These are phyloP conservation scores for Aricia agestis DNA, from an alignment of 1,140 invertebrate genomes.

Conservation along the genomic window DNA sequence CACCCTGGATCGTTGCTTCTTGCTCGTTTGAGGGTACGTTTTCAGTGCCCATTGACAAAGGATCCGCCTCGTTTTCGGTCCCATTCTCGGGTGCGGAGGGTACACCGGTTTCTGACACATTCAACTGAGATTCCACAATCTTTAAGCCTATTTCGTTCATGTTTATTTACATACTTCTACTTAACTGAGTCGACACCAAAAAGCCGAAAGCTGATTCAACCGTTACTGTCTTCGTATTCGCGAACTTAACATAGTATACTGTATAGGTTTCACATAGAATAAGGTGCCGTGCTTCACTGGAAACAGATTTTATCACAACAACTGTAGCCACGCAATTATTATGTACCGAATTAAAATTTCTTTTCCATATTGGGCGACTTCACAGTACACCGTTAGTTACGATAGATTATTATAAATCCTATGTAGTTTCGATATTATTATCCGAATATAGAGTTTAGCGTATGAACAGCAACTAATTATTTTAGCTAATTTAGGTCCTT, in stretches of 20 bases:
- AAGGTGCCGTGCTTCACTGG: conserved; percentile 21
- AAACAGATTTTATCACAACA: conserved; percentile 17
- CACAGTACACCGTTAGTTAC: conserved; percentile 22
- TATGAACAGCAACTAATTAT: conserved; percentile 1
- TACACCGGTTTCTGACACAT: conserved; percentile 39
- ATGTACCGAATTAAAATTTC: conserved; percentile 51
- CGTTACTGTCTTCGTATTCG: conserved; percentile 45
- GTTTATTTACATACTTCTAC: conserved; percentile 75
- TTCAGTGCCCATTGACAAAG: conserved; percentile 55
- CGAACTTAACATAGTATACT: conserved; percentile 51
- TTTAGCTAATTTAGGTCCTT: conserved; percentile 11
- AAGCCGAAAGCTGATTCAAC: conserved; percentile 50
- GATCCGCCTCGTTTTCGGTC: conserved; percentile 62
- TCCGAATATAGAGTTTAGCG: not conserved
- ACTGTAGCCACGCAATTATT: conserved; percentile 19
- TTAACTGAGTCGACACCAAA: conserved; percentile 53
- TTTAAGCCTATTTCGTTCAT: conserved; percentile 74
- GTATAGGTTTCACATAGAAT: not conserved
- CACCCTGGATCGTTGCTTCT: conserved; percentile 28
- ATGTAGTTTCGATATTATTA: not conserved
- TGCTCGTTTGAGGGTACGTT: conserved; percentile 37
- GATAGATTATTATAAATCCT: not conserved
- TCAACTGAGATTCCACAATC: conserved; percentile 65
- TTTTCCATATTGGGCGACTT: conserved; percentile 53
- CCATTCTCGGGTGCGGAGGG: conserved; percentile 39